Conservation (phyloP, 2,797 vertebrate species). For the Yasuhikotakia modesta region DNA sequence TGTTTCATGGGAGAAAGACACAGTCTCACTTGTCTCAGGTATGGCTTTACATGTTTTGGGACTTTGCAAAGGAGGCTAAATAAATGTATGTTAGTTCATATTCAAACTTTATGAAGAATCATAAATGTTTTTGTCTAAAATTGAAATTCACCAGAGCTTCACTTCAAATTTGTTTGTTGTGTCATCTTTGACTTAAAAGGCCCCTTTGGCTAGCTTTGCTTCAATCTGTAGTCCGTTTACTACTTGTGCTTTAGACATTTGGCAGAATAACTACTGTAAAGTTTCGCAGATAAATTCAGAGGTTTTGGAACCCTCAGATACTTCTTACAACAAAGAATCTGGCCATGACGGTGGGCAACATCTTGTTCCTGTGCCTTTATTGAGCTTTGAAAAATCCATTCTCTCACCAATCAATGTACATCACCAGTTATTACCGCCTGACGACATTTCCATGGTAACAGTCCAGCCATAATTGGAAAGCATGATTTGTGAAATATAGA, state of each 20-base stretch:
- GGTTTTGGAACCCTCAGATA: background rate
- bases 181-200: constrained; percentile 70
- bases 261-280: background rate
- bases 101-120: too few relatives aligned
- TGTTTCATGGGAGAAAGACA: constrained; percentile 99
- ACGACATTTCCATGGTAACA: constrained; percentile 25
- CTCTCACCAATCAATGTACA: constrained; percentile 44
- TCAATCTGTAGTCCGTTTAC: constrained; percentile 52
- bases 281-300: background rate
- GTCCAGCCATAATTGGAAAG: constrained; percentile 12
- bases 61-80: background rate
- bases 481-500: constrained; percentile 5
- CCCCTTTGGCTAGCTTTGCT: constrained; percentile 60
- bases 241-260: background rate
- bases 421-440: constrained; percentile 46
- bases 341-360: background rate
- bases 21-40: constrained; percentile 99
- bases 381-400: constrained; percentile 50
- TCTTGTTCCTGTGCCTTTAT: constrained; percentile 33
- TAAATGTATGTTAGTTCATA: background rate
- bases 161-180: constrained; percentile 52
- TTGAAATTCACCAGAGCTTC: background rate
- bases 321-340: background rate
- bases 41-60: constrained; percentile 63
- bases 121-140: background rate